A percentile compares a stretch with the other conserved stretches of the same genome.
phyloP scores from a whole-genome alignment of 2,797 vertebrate genomes.

The Monodelphis domestica region DNA sequence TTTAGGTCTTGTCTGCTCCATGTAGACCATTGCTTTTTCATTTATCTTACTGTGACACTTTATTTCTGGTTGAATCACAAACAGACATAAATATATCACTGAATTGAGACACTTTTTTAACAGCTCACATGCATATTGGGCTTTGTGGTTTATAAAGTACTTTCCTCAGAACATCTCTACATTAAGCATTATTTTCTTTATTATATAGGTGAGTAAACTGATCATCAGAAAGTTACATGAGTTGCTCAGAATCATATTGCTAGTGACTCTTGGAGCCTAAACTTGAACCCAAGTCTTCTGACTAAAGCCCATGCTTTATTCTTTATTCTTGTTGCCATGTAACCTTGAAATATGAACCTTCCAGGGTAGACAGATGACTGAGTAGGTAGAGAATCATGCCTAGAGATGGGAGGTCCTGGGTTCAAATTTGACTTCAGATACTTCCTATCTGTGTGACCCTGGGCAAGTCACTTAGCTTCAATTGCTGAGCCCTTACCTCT shows the following conservation, averaged over 20 bases:
- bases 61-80: conserved; percentile 52
- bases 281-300: neutral
- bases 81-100: conserved; percentile 45
- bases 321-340: neutral
- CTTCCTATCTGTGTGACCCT: no score
- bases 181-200: neutral
- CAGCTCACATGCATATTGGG: neutral
- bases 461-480: no score
- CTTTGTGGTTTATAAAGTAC: neutral
- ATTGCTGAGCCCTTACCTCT: no score
- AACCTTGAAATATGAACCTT: neutral
- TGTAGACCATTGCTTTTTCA: conserved; percentile 19
- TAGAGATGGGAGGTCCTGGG: no score
- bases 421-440: no score
- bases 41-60: conserved; percentile 72
- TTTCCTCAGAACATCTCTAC: neutral
- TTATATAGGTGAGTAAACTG: neutral
- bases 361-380: no score
- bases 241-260: neutral
- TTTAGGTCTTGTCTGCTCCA: neutral
- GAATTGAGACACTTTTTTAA: conserved; percentile 37
- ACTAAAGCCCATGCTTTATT: neutral
- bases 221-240: neutral
- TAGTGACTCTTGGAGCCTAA: neutral
- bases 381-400: no score